A percentile compares a stretch with the other conserved stretches of the same genome.
phyloP scores from a whole-genome alignment of 2,797 vertebrate species.

The Enteromius argenteus region DNA sequence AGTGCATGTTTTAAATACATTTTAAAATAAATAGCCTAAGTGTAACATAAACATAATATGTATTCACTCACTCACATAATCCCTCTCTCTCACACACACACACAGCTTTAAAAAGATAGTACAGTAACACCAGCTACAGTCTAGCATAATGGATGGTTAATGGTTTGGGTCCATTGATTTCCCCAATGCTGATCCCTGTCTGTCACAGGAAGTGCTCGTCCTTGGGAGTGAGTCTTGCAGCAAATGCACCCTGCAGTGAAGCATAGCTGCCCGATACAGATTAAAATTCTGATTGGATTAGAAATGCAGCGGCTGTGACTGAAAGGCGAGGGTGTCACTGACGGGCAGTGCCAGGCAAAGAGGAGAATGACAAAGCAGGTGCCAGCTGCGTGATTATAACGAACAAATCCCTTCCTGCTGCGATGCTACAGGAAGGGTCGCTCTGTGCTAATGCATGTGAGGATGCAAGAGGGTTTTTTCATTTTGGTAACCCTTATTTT shows the following conservation, averaged over 20 bases:
- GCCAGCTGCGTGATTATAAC: slow-evolving; percentile 58
- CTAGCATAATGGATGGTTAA: background rate
- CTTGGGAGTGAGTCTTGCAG: slow-evolving; percentile 4
- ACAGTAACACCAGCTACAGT: background rate
- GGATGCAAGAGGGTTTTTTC: slow-evolving; percentile 11
- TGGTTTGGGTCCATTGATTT: background rate
- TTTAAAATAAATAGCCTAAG: no score
- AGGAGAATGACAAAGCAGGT: slow-evolving; percentile 43
- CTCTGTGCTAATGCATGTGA: slow-evolving; percentile 15
- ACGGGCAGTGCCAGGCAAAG: background rate
- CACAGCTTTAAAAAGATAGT: background rate
- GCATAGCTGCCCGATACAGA: slow-evolving; percentile 26
- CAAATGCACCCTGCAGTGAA: slow-evolving; percentile 7
- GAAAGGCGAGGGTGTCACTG: slow-evolving; percentile 24
- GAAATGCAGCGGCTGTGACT: slow-evolving; percentile 19
- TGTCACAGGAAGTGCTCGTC: slow-evolving; percentile 18
- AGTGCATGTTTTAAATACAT: no score
- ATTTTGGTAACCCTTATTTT: slow-evolving; percentile 26
- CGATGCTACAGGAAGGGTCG: slow-evolving; percentile 29
- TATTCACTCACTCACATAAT: no score
- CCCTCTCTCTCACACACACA: no score
- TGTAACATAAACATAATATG: no score
- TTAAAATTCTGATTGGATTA: slow-evolving; percentile 46
- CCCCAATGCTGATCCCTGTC: background rate
- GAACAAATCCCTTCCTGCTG: slow-evolving; percentile 53